Conservation (phyloP, 2,797 vertebrate species). For the Dryobates pubescens region DNA sequence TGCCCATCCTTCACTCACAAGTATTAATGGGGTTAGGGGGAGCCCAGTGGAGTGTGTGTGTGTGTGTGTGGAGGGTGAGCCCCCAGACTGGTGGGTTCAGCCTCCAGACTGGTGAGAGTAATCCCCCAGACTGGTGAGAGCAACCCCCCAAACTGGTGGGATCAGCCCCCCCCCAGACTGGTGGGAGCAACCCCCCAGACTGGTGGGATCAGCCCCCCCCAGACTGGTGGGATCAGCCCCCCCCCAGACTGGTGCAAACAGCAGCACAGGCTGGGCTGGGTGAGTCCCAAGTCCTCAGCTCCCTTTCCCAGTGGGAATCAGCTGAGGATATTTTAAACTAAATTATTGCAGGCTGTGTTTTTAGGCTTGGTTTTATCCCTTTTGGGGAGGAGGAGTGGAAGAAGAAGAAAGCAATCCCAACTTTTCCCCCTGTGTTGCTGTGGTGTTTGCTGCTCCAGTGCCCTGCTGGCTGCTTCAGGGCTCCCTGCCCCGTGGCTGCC, state of each 20-base stretch:
- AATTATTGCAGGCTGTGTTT: constrained; percentile 65
- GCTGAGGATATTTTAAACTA: constrained; percentile 68
- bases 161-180: too few species aligned
- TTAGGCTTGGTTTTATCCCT: background rate
- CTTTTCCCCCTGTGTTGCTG: background rate
- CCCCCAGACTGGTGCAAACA: background rate
- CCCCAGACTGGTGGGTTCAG: too few species aligned
- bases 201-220: too few species aligned
- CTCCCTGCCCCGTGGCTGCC: background rate
- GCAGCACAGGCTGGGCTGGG: background rate
- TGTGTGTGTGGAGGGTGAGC: too few species aligned
- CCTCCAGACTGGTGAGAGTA: too few species aligned
- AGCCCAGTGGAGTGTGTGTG: too few species aligned
- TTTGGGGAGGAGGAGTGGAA: background rate
- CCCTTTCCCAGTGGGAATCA: constrained; percentile 42
- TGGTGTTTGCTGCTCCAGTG: background rate
- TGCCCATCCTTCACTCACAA: background rate
- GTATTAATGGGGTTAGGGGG: constrained; percentile 2
- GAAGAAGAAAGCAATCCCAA: background rate
- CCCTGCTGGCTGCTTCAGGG: background rate
- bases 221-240: too few species aligned
- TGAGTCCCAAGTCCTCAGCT: background rate
- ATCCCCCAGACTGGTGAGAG: too few species aligned
- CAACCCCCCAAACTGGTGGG: too few species aligned
- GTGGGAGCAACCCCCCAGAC: too few species aligned